phyloP scores from a whole-genome alignment of 2,888 invertebrate genomes.

The Catocala fraxini region DNA sequence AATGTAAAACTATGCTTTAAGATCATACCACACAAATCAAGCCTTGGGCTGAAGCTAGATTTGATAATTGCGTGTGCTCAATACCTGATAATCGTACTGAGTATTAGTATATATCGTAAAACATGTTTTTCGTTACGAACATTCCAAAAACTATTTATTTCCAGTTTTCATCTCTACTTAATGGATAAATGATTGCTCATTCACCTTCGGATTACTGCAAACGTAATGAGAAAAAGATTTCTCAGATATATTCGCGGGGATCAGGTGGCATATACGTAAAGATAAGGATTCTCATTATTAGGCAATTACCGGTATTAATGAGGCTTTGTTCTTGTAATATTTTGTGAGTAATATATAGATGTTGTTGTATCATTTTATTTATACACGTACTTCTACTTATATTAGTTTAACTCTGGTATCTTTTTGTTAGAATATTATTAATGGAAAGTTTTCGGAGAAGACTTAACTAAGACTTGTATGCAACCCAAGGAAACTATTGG shows the following conservation, averaged over 20 bases:
- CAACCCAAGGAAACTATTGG: no score
- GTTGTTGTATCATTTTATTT: conserved; percentile 1
- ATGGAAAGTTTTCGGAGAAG: no score
- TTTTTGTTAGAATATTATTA: no score
- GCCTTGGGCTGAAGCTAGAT: no score
- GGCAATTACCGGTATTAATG: conserved; percentile 36
- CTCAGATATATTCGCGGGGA: conserved; percentile 44
- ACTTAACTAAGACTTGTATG: no score
- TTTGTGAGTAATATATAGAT: conserved; percentile 5
- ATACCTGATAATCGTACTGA: no score
- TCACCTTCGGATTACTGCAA: conserved; percentile 59
- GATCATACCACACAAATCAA: no score
- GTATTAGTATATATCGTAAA: conserved; percentile 3
- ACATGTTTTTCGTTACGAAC: conserved; percentile 9
- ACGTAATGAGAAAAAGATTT: conserved; percentile 66
- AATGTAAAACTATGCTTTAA: no score
- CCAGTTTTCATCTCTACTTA: conserved; percentile 55
- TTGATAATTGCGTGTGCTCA: no score
- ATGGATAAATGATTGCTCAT: conserved; percentile 72
- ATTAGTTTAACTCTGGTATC: no score
- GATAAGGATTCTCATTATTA: conserved; percentile 39
- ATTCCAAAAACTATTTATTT: conserved; percentile 60
- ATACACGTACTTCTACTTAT: no score
- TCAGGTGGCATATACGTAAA: conserved; percentile 38
- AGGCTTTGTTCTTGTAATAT: conserved; percentile 14